A percentile compares a stretch with the other conserved stretches of the same genome.
phyloP scores from a whole-genome alignment of 2,888 invertebrate species.

The Cephus pygmeus region DNA sequence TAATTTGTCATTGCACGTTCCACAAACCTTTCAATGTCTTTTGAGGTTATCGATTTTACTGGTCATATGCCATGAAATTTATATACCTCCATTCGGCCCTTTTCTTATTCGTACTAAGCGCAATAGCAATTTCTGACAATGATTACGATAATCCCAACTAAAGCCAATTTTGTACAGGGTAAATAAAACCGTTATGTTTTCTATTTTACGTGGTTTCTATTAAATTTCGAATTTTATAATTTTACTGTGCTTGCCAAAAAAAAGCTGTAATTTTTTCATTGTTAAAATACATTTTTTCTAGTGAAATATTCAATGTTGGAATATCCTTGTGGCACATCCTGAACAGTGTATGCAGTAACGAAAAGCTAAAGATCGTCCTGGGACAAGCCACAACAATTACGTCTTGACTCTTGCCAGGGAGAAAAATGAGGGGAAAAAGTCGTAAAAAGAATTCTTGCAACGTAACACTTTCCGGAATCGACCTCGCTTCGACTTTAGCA shows the following conservation, averaged over 20 bases:
- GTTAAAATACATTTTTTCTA: not conserved
- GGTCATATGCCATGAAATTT: not conserved
- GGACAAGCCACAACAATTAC: not conserved
- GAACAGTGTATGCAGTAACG: not conserved
- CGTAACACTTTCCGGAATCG: slow-evolving; percentile 58
- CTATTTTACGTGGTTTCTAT: not conserved
- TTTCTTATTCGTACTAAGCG: not conserved
- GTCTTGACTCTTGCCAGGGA: not conserved
- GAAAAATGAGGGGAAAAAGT: not conserved
- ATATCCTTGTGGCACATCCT: not conserved
- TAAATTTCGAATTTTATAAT: not conserved
- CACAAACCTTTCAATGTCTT: not conserved
- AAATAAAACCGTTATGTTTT: not conserved
- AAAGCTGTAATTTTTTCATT: not conserved
- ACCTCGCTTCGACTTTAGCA: slow-evolving; percentile 34
- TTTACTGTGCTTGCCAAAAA: not conserved
- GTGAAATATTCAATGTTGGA: not conserved
- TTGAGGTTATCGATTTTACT: not conserved
- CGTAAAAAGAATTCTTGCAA: slow-evolving; percentile 45
- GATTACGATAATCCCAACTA: not conserved
- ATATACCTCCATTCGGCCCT: not conserved
- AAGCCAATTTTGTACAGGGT: not conserved
- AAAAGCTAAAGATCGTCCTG: not conserved
- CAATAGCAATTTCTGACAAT: not conserved
- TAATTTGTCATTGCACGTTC: not conserved